Conservation (phyloP, 2,888 invertebrate genomes). For the Diadegma fenestrale region DNA sequence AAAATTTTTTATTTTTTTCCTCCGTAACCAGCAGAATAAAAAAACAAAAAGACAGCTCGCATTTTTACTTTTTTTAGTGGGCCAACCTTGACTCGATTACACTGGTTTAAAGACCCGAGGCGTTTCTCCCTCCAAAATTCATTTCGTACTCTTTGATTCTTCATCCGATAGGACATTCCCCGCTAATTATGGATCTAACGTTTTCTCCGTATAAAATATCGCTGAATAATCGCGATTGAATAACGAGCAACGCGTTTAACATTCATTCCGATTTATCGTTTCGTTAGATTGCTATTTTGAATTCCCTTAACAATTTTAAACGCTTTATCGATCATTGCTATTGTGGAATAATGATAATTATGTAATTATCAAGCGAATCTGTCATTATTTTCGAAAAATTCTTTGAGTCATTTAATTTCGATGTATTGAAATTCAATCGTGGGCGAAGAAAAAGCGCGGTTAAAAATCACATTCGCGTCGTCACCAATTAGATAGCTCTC, state of each 20-base stretch:
- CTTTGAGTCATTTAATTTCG: neutral
- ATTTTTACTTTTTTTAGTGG: conserved; percentile 32
- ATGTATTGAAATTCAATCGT: neutral
- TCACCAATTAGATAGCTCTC: neutral
- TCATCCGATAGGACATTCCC: conserved; percentile 29
- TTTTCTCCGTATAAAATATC: neutral
- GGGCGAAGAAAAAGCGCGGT: neutral
- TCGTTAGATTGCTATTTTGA: neutral
- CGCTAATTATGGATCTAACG: conserved; percentile 24
- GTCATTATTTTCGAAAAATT: neutral
- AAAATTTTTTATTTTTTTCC: conserved; percentile 29
- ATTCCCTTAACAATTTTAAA: neutral
- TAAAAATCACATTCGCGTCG: conserved; percentile 9
- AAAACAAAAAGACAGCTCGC: conserved; percentile 6
- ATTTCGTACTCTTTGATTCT: conserved; percentile 10
- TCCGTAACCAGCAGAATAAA: neutral
- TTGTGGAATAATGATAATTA: neutral
- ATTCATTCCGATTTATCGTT: neutral
- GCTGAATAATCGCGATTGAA: conserved; percentile 13
- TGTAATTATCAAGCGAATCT: neutral
- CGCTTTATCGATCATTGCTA: neutral
- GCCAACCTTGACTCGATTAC: conserved; percentile 39
- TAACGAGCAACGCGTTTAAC: neutral
- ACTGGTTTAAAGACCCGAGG: conserved; percentile 17
- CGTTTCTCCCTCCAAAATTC: neutral